Evolutionary conservation across 2,113 vertebrate genomes (phyloP).

Genomic region (Corythornis madagascariensis): DNA sequence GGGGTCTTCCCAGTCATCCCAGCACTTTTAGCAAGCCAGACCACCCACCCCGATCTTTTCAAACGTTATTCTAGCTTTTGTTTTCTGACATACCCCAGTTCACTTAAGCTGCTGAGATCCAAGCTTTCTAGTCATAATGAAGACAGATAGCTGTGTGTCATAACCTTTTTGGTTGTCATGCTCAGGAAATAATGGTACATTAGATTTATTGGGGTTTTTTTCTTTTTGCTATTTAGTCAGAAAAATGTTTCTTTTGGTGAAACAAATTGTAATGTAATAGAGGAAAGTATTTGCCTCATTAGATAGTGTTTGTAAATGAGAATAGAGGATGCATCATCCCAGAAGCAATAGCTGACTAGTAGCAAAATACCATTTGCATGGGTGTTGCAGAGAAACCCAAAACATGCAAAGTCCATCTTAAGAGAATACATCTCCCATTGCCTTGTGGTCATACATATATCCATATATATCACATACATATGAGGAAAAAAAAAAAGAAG

Average conservation of each 20-base stretch:
- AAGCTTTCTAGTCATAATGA: background rate
- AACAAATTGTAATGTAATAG: background rate
- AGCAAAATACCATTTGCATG: background rate
- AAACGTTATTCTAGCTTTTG: background rate
- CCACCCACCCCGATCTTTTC: background rate
- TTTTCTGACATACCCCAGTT: background rate
- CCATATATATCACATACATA: background rate
- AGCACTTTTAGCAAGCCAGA: background rate
- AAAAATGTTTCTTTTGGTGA: background rate
- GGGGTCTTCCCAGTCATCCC: background rate
- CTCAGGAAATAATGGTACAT: background rate
- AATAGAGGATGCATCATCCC: background rate
- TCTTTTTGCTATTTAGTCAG: background rate
- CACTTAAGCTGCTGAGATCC: background rate
- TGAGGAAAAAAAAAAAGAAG: background rate
- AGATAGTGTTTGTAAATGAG: background rate
- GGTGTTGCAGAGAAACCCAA: background rate
- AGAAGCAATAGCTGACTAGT: background rate
- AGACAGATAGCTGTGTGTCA: background rate
- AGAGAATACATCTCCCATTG: background rate
- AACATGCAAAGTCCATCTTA: background rate
- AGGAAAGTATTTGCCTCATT: background rate
- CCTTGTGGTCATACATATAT: background rate
- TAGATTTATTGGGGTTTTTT: fast-evolving
- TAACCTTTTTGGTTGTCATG: background rate